Evolutionary conservation across 64 coral and sea anemone genomes (phyloP).

Genomic region (Stylophora pistillata): DNA sequence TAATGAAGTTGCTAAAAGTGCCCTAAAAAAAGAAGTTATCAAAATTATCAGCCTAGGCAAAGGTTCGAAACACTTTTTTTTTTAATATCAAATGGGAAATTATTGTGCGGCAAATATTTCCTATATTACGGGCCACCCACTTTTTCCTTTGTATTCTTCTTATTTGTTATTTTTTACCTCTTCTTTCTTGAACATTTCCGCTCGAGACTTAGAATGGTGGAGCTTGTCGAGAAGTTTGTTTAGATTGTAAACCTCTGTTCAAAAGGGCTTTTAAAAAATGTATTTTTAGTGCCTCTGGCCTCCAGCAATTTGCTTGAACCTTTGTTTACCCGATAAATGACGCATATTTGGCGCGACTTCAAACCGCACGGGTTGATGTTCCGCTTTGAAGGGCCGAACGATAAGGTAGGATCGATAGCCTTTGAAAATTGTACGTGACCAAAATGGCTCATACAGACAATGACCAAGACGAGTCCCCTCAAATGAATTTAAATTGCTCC

Average conservation of each 20-base stretch:
- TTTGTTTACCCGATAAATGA: conserved; percentile 19
- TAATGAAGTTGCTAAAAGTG: no score
- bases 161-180: no score
- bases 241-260: neutral
- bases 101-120: no score
- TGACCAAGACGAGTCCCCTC: neutral
- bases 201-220: no score
- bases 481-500: neutral
- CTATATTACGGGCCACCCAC: no score
- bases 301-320: neutral
- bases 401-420: neutral
- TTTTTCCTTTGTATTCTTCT: no score
- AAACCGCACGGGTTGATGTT: neutral
- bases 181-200: no score
- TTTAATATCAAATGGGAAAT: no score
- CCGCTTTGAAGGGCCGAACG: neutral
- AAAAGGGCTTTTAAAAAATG: neutral
- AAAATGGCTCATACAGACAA: neutral
- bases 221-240: neutral
- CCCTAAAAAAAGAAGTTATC: no score
- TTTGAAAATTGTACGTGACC: neutral
- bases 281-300: neutral
- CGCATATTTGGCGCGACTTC: neutral
- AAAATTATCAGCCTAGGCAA: no score
- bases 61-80: no score